Evolutionary conservation across 1,140 invertebrate genomes (phyloP), one percentile per base, ranked within the genome.

Genomic region (Tribolium madens): DNA sequence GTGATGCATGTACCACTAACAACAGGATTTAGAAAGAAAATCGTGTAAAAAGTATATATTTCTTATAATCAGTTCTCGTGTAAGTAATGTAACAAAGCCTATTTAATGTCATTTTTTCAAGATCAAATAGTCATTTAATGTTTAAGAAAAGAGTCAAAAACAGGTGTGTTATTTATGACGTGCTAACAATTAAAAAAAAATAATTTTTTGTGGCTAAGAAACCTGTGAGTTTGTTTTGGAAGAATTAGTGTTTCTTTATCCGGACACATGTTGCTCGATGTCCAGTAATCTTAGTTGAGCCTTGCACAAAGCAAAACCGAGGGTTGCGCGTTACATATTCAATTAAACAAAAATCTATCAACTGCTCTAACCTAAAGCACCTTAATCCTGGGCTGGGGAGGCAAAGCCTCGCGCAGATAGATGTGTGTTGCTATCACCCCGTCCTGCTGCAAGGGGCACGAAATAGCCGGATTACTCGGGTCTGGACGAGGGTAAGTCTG

Each of bases 291-390:
- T 83, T 76, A 76, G 78, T 84, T 84, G 80, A 85, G 79, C 84
- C 84, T 78, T 79, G 78, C 70, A 81, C 81, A 84, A 85, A 84
- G 81, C 82, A 82, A 83, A 82, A 76, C 81, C 82, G 70, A 76
- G 81, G 78, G 69, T 72, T 78, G 72, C 78, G 76, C 81, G 84
- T 87, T 87, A 86, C 86, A 87, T 88, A 88, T 88, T 88, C 87
- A 87, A 88, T 87, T 88, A 88, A 87, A 87, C 87, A 87, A 87
- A 87, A 87, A 87, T 88, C 87, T 87, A 88, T 88, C 87, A 86
- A 86, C 85, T 86, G 85, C 78, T 86, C 83, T 84, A 85, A 84
- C 81, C 80, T 81, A 85, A 85, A 85, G 84, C 83, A 83, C 80
- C 83, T 82, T 86, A 86, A 87, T 86, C 85, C 85, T 76, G 64